Evolutionary conservation across 92 coral and sea anemone species (phyloP).

Genomic region (Palythoa grandis): DNA sequence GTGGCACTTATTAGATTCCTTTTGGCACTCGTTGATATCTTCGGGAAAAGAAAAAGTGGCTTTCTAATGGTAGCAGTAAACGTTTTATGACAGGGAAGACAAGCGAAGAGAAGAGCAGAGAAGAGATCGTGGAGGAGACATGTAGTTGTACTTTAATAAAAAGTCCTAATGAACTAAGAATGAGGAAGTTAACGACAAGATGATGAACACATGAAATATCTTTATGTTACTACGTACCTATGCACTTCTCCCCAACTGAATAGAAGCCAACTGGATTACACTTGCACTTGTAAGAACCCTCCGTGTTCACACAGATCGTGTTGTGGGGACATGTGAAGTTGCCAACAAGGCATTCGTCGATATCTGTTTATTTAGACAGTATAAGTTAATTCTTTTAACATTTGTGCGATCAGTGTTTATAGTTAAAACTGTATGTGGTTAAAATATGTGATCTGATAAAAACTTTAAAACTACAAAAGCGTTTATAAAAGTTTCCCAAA

Average conservation of each 20-base stretch:
- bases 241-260: slow-evolving; percentile 56
- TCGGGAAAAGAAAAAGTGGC: background rate
- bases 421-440: too few relatives aligned
- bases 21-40: slow-evolving; percentile 37
- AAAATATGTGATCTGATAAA: too few relatives aligned
- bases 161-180: background rate
- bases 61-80: background rate
- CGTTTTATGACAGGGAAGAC: background rate
- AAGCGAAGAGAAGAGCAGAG: background rate
- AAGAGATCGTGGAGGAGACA: background rate
- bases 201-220: background rate
- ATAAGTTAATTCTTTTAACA: background rate
- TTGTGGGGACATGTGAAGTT: slow-evolving; percentile 38
- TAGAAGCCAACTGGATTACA: slow-evolving; percentile 59
- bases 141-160: background rate
- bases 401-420: too few relatives aligned
- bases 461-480: too few relatives aligned
- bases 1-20: slow-evolving; percentile 7
- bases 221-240: slow-evolving; percentile 15
- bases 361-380: slow-evolving; percentile 39
- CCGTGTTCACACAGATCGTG: slow-evolving; percentile 58
- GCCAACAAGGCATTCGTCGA: slow-evolving; percentile 57
- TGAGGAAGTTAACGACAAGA: background rate
- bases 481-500: too few relatives aligned
- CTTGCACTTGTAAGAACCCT: slow-evolving; percentile 68